Evolutionary conservation across 2,888 invertebrate genomes (phyloP).

Genomic region (Archips crataeganus): DNA sequence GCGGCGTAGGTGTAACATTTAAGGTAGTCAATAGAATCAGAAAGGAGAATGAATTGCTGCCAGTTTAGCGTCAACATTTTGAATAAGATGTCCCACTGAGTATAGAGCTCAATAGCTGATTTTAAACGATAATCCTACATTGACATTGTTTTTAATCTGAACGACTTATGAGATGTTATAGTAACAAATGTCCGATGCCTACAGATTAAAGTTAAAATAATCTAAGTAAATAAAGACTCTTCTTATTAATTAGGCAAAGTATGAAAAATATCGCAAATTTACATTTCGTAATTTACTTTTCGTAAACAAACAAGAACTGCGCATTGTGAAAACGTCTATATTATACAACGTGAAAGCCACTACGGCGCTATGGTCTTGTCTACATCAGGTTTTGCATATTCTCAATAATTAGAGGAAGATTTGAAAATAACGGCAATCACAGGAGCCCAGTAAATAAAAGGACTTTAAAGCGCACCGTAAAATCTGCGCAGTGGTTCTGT

Average conservation of each 20-base stretch:
- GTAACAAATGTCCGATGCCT: not conserved
- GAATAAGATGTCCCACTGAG: not conserved
- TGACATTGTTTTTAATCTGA: not conserved
- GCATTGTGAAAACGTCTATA: too few species aligned
- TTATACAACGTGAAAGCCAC: not conserved
- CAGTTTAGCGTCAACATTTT: not conserved
- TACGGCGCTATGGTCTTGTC: not conserved
- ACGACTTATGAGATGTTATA: not conserved
- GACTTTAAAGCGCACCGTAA: slow-evolving; percentile 16
- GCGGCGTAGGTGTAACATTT: not conserved
- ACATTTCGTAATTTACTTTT: too few species aligned
- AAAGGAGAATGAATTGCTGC: not conserved
- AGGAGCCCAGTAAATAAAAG: not conserved
- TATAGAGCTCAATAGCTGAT: not conserved
- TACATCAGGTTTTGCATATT: not conserved
- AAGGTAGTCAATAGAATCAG: not conserved
- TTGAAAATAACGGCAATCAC: slow-evolving; percentile 1
- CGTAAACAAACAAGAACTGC: too few species aligned
- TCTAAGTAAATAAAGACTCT: too few species aligned
- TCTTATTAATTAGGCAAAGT: too few species aligned
- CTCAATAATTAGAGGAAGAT: not conserved
- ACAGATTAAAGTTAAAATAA: not conserved
- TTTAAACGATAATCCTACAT: not conserved
- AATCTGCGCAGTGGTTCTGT: slow-evolving; percentile 21
- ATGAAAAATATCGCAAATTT: too few species aligned